Conservation (phyloP, 30 jellyfish, hydroid and myxozoan genomes). For the Aurelia coerulea region DNA sequence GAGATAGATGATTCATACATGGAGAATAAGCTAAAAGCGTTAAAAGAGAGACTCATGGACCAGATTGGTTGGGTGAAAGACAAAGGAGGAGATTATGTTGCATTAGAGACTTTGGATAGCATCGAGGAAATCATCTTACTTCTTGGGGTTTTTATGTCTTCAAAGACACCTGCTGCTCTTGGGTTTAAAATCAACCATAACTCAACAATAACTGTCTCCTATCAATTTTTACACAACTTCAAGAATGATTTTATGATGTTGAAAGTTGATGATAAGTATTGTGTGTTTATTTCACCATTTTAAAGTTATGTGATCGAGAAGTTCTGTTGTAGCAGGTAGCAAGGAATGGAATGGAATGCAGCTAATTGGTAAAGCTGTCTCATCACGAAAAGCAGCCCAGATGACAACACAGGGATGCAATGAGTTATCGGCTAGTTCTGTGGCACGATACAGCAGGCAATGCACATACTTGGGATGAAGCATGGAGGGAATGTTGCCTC, state of each 20-base stretch:
- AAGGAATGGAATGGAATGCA: background rate
- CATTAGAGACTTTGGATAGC: slow-evolving; percentile 65
- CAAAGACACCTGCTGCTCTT: slow-evolving; percentile 54
- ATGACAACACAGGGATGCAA: background rate
- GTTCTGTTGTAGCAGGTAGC: background rate
- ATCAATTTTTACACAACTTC: slow-evolving; percentile 57
- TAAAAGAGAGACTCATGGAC: slow-evolving; percentile 23
- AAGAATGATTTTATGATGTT: slow-evolving; percentile 79
- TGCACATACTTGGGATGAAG: too few species aligned
- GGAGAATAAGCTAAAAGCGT: background rate
- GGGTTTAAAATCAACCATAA: slow-evolving; percentile 52
- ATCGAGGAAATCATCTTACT: slow-evolving; percentile 23
- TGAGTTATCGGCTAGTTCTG: too few species aligned
- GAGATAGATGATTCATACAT: slow-evolving; percentile 23
- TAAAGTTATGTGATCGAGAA: background rate
- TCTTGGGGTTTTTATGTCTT: slow-evolving; percentile 13
- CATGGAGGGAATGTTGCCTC: too few species aligned
- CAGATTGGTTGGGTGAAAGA: slow-evolving; percentile 72
- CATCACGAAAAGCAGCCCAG: background rate
- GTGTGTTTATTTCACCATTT: slow-evolving; percentile 73
- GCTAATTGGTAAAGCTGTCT: background rate
- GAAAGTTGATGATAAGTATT: slow-evolving; percentile 45
- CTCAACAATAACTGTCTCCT: slow-evolving; percentile 54
- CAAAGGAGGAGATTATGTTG: slow-evolving; percentile 57
- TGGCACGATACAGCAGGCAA: too few species aligned